Base-by-base conservation (phyloP, 2,797 vertebrate genomes). In the Helarctos malayanus region DNA sequence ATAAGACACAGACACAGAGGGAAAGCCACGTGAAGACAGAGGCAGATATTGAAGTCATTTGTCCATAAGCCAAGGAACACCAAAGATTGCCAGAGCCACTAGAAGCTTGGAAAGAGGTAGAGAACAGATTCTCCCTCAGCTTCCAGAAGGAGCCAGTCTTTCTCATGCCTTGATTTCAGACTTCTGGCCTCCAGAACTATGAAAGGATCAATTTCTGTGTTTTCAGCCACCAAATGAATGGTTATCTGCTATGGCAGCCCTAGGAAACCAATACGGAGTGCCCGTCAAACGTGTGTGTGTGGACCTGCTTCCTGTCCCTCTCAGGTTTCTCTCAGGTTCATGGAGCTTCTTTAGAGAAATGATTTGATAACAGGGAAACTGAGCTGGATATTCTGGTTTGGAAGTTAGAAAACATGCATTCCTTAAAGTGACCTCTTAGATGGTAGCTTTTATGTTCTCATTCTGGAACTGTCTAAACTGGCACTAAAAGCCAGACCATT, bases 391-490 rank as follows among this genome's bases (percentile, higher is more conserved):
- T 57, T 85, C 45, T 89, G 47, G 21, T 69, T 75, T 76, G n/a
- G 38, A 81, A 88, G 38, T 52, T 89, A 41, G 68, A 68, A 69
- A 76, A 75, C 14, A 32, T 54, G 47, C 12, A 19, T n/a, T 35
- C 47, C 27, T 71, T 68, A 56, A 78, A 59, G 23, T 65, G 68
- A 29, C 29, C 45, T 68, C 57, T 78, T 47, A 63, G 47, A 19
- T 59, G 12, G 69, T 38, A 61, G 35, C 29, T 75, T 96, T 89
- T 84, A 91, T 95, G 35, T 79, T 63, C 65, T 90, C 54, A 2
- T 54, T 93, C 9, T 54, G 65, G 38, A 93, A 82, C 23, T 68
- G 14, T 65, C 68, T 73, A 85, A 86, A 89, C 2, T 75, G 75
- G 32, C 71, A 68, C 5, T 71, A 19, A 88, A 89, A 96, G 87